Base-by-base conservation (phyloP, 2,113 vertebrate species). In the Tretioscincus oriximinensis region DNA sequence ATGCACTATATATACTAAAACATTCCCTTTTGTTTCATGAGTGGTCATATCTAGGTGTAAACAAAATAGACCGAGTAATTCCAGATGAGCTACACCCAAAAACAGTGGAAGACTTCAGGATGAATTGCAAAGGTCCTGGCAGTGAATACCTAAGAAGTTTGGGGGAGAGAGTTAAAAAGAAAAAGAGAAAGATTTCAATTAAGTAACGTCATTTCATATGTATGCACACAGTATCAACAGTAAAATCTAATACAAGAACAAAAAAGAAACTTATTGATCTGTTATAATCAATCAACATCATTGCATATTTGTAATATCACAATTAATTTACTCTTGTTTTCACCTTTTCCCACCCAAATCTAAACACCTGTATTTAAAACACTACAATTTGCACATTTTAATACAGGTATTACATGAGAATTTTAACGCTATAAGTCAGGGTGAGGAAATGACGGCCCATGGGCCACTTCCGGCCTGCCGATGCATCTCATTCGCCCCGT, bases 111-210 rank as follows among this genome's bases (percentile, higher is more conserved):
- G 97, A 94, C 95, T 97, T 98, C 93, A 97, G 91, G 94, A 97
- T 96, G 95, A 99, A 96, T 90, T 97, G 97, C 92, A 97, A 96
- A 90, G 97, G 96, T 94, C 97, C 96, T 95, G 97, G 96, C 94
- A 99, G 95, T 93, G 98, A 96, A 96, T 95, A 98, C 96, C 98
- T 99, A 95, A 18, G 16, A 58, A 18, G 14, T 18, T 58, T 58
- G 2, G 54, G 54, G 54, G 18, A 18, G 16, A 18, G 12, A 58
- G 54, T 54, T 79, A 94, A 95, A 94, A 92, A 31, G 81, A 93
- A 22, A 78, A 80, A 84, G 94, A 92, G 8, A 26, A 61, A 61
- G 10, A 63, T 28, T 90, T 89, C 80, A 76, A 90, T 12, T 41
- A 49, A 88, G 81, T 14, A 76, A 74, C 14, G 74, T 35, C 61